Base-by-base conservation (phyloP, 92 coral and sea anemone genomes). In the Nematostella vectensis region DNA sequence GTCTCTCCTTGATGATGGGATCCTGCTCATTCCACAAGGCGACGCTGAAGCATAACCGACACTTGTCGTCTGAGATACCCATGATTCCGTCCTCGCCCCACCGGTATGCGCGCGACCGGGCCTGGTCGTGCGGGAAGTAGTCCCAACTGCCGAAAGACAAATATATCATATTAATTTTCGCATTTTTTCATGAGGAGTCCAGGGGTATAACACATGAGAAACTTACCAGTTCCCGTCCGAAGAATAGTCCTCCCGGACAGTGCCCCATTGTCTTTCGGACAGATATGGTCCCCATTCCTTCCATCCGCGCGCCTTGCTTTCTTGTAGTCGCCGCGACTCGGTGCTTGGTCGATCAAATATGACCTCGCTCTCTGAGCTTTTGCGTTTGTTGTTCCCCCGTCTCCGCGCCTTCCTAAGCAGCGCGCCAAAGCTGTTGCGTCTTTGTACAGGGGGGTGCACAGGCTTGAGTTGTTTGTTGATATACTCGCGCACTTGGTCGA, bases 61-160 rank as follows among this genome's bases (percentile, higher is more conserved):
- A 91, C 52, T 91, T 62, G 10, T 86, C 68, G 70, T 91, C 98
- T 10, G 93, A 69, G 29, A 91, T 81, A 12, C 98, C 98, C 3
- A 91, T 74, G 29, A 91, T 47, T 2, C 98, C 98, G 54, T 91
- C 98, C 57, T 91, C 98, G 11, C 98, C 98, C 98, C 98, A 91
- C 17, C 98, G 93, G 47, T 91, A 91, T 10, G 85, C 96, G 38
- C 98, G 93, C 45, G 98, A 91, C 40, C 98, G 65, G 50, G 98
- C 84, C 24, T 91, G 98, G 70, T 91, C 98, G 36, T 91, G 98
- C n/a, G 87, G 69, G 56, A 91, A 82, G 54, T 86, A 81, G 45
- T 87, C 98, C 98, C 98, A 91, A 59, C 98, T 91, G 15, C 40
- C 8, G 40, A 33, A 15, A 33, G 40, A 6, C 15, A 33, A 33